Base-by-base conservation (phyloP, 2,888 invertebrate genomes). In the Drosophila meridiana region DNA sequence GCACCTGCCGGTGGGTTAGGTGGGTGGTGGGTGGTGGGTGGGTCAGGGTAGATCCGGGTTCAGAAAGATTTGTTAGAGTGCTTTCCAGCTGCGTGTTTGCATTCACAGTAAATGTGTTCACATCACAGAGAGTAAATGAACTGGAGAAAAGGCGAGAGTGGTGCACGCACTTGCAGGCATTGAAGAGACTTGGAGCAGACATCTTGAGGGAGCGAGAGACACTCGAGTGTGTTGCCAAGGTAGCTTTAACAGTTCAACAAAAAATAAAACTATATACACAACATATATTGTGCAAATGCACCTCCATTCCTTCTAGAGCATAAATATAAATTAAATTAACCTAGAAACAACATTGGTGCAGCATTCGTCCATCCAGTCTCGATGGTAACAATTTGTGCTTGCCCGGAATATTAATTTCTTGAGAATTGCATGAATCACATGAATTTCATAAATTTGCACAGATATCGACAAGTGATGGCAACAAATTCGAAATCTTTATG, bases 381-480 rank as follows among this genome's bases (percentile, higher is more conserved):
- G 20, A 20, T 20, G 20, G 20, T 20, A 20, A 20, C 20, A 20
- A 20, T 20, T 20, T 20, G 20, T 20, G 20, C 20, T 11, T 5
- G 14, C 8, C 6, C 9, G 7, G n/a, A 52, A 30, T 43, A 34
- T 26, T 30, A 26, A 36, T 20, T 28, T 8, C 42, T 26, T 45
- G 11, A 13, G n/a, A 64, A 28, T 26, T n/a, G 26, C 20, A 65
- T 28, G 26, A 9, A 66, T 36, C 32, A 42, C n/a, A 28, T 20
- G 48, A 60, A 66, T 59, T 75, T 63, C 66, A 62, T 45, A 48
- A 43, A 40, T 55, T 65, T 56, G 40, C 40, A 40, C 47, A 66
- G 56, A 57, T 50, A 38, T 66, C 43, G 56, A 52, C 57, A 66
- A 66, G 67, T 52, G 50, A 66, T 43, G 43, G 50, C 48, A 58